phyloP scores from a whole-genome alignment of 1,140 invertebrate species.

The Saccostrea echinata region DNA sequence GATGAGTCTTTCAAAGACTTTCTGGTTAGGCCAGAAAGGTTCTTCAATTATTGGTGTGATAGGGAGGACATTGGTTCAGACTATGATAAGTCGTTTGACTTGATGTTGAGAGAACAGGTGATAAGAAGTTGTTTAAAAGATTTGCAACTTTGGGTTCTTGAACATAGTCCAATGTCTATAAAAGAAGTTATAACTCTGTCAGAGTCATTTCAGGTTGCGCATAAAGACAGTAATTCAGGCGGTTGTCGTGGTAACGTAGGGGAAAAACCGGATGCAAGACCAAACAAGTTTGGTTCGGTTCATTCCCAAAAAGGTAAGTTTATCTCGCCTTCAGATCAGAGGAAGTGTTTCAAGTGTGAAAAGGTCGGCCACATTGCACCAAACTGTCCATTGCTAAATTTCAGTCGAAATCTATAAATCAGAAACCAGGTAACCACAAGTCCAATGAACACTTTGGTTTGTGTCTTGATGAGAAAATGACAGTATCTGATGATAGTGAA shows the following conservation, averaged over 20 bases:
- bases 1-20: conserved; percentile 31
- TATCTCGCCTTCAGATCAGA: background rate
- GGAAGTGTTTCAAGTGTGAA: background rate
- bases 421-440: background rate
- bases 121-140: background rate
- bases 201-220: conserved; percentile 22
- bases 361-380: background rate
- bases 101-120: conserved; percentile 35
- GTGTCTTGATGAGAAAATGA: background rate
- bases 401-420: background rate
- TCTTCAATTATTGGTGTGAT: conserved; percentile 42
- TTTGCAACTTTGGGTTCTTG: conserved; percentile 30
- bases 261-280: background rate
- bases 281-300: background rate
- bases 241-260: background rate
- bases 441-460: background rate
- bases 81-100: background rate
- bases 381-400: background rate
- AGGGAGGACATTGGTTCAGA: background rate
- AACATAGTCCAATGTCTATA: background rate
- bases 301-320: background rate
- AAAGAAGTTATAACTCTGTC: conserved; percentile 28
- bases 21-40: background rate
- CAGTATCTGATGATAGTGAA: too few relatives aligned
- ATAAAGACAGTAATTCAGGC: background rate